Conservation (phyloP, 2,797 vertebrate species). For the Tolypeutes matacus region DNA sequence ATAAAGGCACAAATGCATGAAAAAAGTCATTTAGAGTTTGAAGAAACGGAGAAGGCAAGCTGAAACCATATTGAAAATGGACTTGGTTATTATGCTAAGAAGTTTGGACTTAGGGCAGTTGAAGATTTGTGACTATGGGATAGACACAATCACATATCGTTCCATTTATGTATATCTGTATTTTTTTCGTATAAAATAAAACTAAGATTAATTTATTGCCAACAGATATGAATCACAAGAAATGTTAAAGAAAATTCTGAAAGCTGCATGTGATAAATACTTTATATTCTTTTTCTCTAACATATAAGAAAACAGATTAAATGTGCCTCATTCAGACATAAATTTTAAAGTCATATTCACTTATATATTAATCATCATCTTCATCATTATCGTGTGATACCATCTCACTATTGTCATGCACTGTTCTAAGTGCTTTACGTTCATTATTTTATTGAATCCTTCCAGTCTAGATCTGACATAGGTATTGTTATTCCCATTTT, state of each 20-base stretch:
- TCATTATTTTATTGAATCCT: background rate
- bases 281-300: background rate
- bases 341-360: background rate
- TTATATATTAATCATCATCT: background rate
- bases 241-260: background rate
- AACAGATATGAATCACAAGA: background rate
- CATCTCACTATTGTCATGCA: no score
- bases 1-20: constrained; percentile 46
- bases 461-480: background rate
- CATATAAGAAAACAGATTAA: background rate
- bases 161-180: background rate
- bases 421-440: background rate
- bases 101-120: constrained; percentile 21
- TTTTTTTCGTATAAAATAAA: background rate
- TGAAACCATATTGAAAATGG: constrained; percentile 46
- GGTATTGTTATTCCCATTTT: background rate
- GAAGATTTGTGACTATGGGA: constrained; percentile 17
- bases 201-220: background rate
- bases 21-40: constrained; percentile 13
- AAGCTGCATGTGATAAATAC: background rate
- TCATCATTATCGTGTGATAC: no score
- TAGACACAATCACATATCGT: background rate
- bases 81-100: constrained; percentile 12
- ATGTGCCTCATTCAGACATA: background rate
- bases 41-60: background rate